Base-by-base conservation (phyloP, 2,888 invertebrate genomes). In the Antheraea assamensis region DNA sequence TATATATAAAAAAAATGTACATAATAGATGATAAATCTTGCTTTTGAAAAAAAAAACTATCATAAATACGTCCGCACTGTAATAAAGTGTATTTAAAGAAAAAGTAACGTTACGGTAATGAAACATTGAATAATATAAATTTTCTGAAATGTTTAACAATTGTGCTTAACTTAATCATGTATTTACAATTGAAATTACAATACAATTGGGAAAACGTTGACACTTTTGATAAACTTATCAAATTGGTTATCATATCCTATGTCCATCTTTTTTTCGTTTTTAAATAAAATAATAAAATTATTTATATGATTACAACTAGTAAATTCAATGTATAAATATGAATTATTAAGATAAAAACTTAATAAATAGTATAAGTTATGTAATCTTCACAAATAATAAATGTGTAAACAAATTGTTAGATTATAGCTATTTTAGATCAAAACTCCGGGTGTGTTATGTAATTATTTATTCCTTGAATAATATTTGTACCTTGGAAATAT, bases 51-150 rank as follows among this genome's bases (percentile, higher is more conserved):
- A 64, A 64, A 30, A 76, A 76, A 86, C 83, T 90, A 92, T 92
- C 91, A 85, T 88, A 87, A 79, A 88, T 88, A 89, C 93, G 93
- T 93, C 93, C 93, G 93, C 88, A 88, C 85, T 87, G 76, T 87
- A n/a, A n/a, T n/a, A 83, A 87, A 81, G 83, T 89, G 87, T 89
- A 89, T 86, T 85, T 88, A 88, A 79, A 75, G 85, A 85, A 84
- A 85, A 82, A 79, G 13, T 30, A 66, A 68, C 0, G 35, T 10
- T 35, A 68, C 21, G 35, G 7, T 68, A 68, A 30, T 30, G 17
- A 30, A 64, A 27, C 3, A 27, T 64, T 17, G 5, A 30, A 30
- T 3, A 27, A 17, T 30, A 64, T 21, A 30, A 8, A 58, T 58
- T 58, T 58, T 58, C 15, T 64, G 30, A 17, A 64, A 30, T 27